Evolutionary conservation across 1,140 invertebrate genomes (phyloP).

Genomic region (Paraescarpia echinospica): DNA sequence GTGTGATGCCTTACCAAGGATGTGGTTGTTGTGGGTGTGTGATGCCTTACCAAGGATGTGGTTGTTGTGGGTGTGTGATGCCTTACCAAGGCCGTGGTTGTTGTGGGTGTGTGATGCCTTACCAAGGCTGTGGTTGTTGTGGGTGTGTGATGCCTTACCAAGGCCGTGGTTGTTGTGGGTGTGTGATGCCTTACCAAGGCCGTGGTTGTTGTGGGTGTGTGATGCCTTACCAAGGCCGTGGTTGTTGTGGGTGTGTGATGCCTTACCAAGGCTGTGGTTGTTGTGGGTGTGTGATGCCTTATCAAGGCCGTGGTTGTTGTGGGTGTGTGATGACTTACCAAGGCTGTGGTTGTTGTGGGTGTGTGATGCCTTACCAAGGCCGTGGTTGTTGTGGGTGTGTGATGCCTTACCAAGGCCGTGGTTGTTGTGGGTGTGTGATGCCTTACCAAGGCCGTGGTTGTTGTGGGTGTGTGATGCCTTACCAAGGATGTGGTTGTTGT

Average conservation of each 20-base stretch:
- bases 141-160: too few species aligned
- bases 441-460: too few species aligned
- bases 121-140: constrained; percentile 69
- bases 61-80: too few species aligned
- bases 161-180: constrained; percentile 73
- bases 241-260: too few species aligned
- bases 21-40: too few species aligned
- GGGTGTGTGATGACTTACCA: constrained; percentile 27
- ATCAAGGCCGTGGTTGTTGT: too few species aligned
- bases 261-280: constrained; percentile 66
- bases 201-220: too few species aligned
- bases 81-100: constrained; percentile 66
- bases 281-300: constrained; percentile 46
- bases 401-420: too few species aligned
- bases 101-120: too few species aligned
- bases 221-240: constrained; percentile 63
- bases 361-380: constrained; percentile 29
- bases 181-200: constrained; percentile 51
- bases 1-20: constrained; percentile 51
- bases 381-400: background rate
- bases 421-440: background rate
- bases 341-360: background rate
- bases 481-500: too few species aligned
- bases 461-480: constrained; percentile 24
- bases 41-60: constrained; percentile 63